phyloP scores from a whole-genome alignment of 2,888 invertebrate species.

The Scaptomyza caliginosa region DNA sequence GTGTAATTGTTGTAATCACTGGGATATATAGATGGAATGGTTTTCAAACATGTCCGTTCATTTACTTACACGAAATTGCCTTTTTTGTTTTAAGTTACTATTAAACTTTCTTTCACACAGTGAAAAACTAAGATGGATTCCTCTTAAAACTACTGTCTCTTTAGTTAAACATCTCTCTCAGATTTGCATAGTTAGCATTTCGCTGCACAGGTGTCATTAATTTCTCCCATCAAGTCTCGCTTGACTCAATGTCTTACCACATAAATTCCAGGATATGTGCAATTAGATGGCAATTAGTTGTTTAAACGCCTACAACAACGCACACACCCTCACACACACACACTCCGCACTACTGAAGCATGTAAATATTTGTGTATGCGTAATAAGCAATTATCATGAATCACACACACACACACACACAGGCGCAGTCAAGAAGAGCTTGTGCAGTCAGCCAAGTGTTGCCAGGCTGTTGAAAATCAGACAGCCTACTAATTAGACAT shows the following conservation, averaged over 20 bases:
- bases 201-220: constrained; percentile 32
- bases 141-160: no score
- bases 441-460: constrained; percentile 18
- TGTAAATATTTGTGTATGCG: constrained; percentile 56
- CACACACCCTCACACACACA: constrained; percentile 12
- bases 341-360: constrained; percentile 20
- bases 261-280: constrained; percentile 53
- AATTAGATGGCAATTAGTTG: constrained; percentile 64
- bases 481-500: constrained; percentile 50
- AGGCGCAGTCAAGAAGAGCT: constrained; percentile 16
- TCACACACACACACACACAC: constrained; percentile 47
- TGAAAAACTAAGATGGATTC: no score
- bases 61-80: no score
- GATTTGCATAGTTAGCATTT: not conserved
- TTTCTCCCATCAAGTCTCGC: constrained; percentile 7
- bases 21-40: not conserved
- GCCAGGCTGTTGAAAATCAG: constrained; percentile 41
- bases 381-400: constrained; percentile 81
- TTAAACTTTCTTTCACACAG: not conserved
- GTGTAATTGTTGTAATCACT: constrained; percentile 8
- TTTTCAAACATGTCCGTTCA: not conserved
- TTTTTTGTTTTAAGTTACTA: no score
- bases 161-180: not conserved
- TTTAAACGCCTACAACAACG: constrained; percentile 40
- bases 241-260: constrained; percentile 30